Evolutionary conservation across 2,797 vertebrate genomes (phyloP).

Genomic region (Ciconia nigra): DNA sequence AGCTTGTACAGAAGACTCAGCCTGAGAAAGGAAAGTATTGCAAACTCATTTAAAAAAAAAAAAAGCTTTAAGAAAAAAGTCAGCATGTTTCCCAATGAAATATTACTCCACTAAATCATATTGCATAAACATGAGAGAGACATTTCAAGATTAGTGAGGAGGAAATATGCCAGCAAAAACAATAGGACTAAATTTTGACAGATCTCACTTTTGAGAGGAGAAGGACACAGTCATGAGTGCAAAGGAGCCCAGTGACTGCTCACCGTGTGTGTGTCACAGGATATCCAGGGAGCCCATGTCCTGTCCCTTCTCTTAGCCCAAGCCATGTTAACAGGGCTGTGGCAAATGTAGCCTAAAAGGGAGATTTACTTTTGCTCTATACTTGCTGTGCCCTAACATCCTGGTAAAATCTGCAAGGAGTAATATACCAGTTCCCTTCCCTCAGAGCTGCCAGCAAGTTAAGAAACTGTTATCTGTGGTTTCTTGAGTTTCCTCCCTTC

Average conservation of each 20-base stretch:
- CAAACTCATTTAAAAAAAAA: background rate
- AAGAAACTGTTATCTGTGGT: background rate
- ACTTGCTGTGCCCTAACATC: fast-evolving
- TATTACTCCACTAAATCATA: background rate
- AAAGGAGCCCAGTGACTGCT: background rate
- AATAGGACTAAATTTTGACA: background rate
- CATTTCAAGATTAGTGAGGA: background rate
- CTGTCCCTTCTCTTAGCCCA: background rate
- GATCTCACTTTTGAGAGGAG: background rate
- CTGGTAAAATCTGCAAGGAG: background rate
- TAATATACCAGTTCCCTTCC: fast-evolving
- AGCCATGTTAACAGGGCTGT: background rate
- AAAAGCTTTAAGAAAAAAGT: background rate
- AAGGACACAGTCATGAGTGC: fast-evolving
- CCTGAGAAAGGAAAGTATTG: background rate
- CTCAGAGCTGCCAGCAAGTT: background rate
- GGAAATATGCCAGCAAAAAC: background rate
- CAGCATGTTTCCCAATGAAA: background rate
- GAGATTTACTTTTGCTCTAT: background rate
- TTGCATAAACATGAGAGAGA: background rate
- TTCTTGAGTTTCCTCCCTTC: background rate
- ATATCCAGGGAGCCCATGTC: fast-evolving
- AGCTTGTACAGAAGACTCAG: background rate
- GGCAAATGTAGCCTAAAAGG: background rate
- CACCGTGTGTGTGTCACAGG: background rate